Evolutionary conservation across 2,888 invertebrate species (phyloP), one percentile per base, ranked within the genome.

Genomic region (Xanthorhoe spadicearia): DNA sequence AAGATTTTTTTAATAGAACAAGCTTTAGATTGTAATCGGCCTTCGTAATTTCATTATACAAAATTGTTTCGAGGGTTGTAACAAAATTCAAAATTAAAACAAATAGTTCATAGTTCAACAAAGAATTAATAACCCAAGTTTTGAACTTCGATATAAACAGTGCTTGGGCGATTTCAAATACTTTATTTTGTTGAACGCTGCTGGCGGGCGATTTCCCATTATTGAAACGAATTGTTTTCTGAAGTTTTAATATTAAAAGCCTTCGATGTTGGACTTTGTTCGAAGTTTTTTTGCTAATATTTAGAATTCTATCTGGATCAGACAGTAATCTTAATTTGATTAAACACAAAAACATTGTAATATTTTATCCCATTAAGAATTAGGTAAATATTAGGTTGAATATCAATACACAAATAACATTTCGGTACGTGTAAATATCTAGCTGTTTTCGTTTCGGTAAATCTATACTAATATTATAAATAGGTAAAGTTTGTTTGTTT

Each of bases 221-320:
- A 88, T 87, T 88, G 84, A 87, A 88, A 84, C 85, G 85, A 89
- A 88, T 87, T 89, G 88, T 89, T 89, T 87, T 87, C 83, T 81
- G 74, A 88, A 88, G 82, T 88, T 88, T 86, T 85, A 84, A 85
- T 87, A 87, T 88, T 86, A 83, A 86, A 82, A 83, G 76, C 78
- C 79, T 80, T 75, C 76, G 74, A 75, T 82, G 81, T 80, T 82
- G 82, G 78, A 83, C 79, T 82, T 84, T 73, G 72, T 65, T 79
- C 69, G 68, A 75, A 73, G 74, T 76, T 74, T 78, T 77, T 75
- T 78, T 80, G 70, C 75, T 79, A 74, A 81, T 80, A 75, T 78
- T 72, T 71, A 77, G 69, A 69, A 61, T 64, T 71, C 66, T 74
- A 71, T 23, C 17, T 10, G n/a, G 15, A 18, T 43, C n/a, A 23